Conservation (phyloP, 2,113 vertebrate species). For the Strix uralensis region DNA sequence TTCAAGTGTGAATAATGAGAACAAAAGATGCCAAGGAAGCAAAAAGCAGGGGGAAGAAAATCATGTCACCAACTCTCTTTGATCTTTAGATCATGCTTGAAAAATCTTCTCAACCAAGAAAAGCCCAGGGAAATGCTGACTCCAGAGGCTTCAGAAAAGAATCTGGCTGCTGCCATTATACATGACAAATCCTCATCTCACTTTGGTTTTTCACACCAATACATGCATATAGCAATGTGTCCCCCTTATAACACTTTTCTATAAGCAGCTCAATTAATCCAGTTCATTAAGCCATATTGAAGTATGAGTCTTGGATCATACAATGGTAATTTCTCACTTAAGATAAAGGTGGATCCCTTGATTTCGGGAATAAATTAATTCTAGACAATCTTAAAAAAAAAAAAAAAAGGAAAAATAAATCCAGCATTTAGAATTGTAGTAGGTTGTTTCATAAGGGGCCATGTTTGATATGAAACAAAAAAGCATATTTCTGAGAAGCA, state of each 20-base stretch:
- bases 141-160: neutral
- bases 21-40: neutral
- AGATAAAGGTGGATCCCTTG: neutral
- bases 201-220: neutral
- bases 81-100: neutral
- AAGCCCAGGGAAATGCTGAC: neutral
- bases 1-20: neutral
- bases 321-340: neutral
- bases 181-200: neutral
- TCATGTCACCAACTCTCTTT: neutral
- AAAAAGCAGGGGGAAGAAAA: neutral
- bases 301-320: neutral
- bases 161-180: neutral
- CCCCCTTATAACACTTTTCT: neutral
- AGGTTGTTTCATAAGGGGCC: neutral
- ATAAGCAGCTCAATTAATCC: neutral
- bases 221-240: neutral
- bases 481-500: neutral
- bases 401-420: rapidly evolving
- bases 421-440: neutral
- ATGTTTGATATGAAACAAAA: neutral
- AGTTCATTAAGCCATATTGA: neutral
- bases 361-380: neutral
- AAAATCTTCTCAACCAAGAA: neutral
- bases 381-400: neutral